Conservation (phyloP, 2,888 invertebrate species). For the Macroteleia sp. region DNA sequence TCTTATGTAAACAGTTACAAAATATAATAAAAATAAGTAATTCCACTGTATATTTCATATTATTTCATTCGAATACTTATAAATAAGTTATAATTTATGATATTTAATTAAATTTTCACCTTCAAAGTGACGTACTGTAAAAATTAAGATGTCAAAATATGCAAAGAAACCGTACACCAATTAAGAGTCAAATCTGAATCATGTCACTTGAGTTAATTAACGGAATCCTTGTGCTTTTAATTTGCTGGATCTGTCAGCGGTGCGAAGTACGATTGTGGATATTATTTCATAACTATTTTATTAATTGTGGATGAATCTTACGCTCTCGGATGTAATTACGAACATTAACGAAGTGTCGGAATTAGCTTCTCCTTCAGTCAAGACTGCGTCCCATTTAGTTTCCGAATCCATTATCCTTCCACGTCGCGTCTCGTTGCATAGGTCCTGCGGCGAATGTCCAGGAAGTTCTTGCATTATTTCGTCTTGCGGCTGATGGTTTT, state of each 20-base stretch:
- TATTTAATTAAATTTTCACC: too few relatives aligned
- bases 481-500: conserved; percentile 44
- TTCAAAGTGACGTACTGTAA: too few relatives aligned
- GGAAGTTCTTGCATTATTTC: conserved; percentile 63
- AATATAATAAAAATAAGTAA: too few relatives aligned
- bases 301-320: conserved; percentile 48
- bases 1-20: too few relatives aligned
- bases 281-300: conserved; percentile 53
- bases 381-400: conserved; percentile 79
- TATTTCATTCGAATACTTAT: too few relatives aligned
- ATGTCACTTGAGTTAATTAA: conserved; percentile 16
- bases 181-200: conserved; percentile 4
- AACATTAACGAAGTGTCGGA: conserved; percentile 81
- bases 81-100: too few relatives aligned
- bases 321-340: conserved; percentile 77
- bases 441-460: conserved; percentile 61
- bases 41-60: too few relatives aligned
- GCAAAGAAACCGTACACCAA: conserved; percentile 9
- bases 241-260: conserved; percentile 7
- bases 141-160: too few relatives aligned
- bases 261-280: conserved; percentile 22
- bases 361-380: conserved; percentile 76
- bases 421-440: conserved; percentile 68
- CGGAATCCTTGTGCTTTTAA: conserved; percentile 19
- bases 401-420: conserved; percentile 80